Conservation (phyloP, 64 coral and sea anemone species). For the Stichodactyla helianthus region DNA sequence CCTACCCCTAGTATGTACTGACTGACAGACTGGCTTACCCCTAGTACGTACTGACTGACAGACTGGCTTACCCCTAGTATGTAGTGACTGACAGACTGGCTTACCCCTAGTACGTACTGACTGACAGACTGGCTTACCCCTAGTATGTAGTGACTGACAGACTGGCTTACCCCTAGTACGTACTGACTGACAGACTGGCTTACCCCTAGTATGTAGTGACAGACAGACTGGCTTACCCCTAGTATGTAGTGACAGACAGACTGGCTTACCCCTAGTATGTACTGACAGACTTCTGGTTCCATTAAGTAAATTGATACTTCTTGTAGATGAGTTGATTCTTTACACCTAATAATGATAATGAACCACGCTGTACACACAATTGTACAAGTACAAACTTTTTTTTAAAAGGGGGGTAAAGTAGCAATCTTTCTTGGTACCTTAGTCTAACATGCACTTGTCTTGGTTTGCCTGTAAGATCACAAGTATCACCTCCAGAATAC, state of each 20-base stretch:
- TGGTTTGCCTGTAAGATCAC: conserved; percentile 80
- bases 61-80: too few relatives aligned
- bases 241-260: not conserved
- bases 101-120: too few relatives aligned
- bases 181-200: too few relatives aligned
- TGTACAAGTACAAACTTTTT: not conserved
- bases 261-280: conserved; percentile 85
- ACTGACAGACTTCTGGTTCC: conserved; percentile 87
- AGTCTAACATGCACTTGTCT: conserved; percentile 93
- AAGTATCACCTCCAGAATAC: conserved; percentile 76
- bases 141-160: too few relatives aligned
- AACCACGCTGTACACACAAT: not conserved
- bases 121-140: too few relatives aligned
- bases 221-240: not conserved
- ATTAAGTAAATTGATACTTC: conserved; percentile 89
- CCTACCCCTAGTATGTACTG: too few relatives aligned
- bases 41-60: not conserved
- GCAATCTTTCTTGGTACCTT: conserved; percentile 38
- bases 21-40: too few relatives aligned
- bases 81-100: too few relatives aligned
- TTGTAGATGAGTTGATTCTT: conserved; percentile 83
- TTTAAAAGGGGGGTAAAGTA: not conserved
- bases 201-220: not conserved
- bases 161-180: too few relatives aligned
- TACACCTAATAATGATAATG: conserved; percentile 54